Conservation (phyloP, 2,113 vertebrate species). For the Megalops atlanticus region DNA sequence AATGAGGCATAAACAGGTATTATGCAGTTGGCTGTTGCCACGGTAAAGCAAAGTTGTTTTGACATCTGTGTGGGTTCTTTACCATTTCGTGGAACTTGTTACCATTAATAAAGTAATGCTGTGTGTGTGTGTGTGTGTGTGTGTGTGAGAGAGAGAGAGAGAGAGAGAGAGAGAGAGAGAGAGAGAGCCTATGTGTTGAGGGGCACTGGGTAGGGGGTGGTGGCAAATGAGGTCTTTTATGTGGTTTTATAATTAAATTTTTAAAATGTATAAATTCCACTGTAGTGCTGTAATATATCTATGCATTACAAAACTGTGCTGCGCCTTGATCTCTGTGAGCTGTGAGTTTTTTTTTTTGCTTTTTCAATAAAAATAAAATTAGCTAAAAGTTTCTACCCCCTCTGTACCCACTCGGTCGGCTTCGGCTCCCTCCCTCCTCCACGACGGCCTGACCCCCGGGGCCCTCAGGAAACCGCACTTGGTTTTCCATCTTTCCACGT, state of each 20-base stretch:
- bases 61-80: not conserved
- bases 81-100: not conserved
- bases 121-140: not conserved
- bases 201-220: too few species aligned
- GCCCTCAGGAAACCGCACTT: slow-evolving; percentile 70
- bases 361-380: not conserved
- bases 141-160: too few species aligned
- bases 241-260: slow-evolving; percentile 34
- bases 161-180: too few species aligned
- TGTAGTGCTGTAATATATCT: not conserved
- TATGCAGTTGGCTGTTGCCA: not conserved
- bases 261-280: slow-evolving; percentile 18
- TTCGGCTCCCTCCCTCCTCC: slow-evolving; percentile 37
- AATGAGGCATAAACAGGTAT: not conserved
- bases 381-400: not conserved
- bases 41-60: not conserved
- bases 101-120: not conserved
- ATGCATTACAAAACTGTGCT: not conserved
- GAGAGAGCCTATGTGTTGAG: too few species aligned
- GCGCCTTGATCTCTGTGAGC: not conserved
- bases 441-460: slow-evolving; percentile 53
- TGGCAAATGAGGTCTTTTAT: not conserved
- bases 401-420: not conserved
- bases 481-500: slow-evolving; percentile 71
- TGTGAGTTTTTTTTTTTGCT: not conserved